Conservation (phyloP, 1,140 invertebrate species). For the Zaprionus taronus region DNA sequence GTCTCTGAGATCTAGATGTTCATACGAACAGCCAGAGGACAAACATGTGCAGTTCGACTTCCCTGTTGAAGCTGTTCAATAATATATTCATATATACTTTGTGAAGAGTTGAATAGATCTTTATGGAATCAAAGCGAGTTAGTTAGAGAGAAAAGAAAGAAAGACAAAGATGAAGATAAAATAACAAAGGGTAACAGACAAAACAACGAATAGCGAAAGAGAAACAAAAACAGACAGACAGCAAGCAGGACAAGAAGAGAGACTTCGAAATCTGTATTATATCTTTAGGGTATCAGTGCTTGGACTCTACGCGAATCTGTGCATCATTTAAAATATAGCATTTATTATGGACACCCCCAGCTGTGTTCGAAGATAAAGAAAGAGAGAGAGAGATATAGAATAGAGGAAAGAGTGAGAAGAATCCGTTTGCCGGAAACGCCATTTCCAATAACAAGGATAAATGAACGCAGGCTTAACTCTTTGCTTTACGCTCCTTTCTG, state of each 20-base stretch:
- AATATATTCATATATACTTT: too few species aligned
- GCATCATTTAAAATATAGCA: not conserved
- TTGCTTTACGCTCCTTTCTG: constrained; percentile 23
- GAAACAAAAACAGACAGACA: too few species aligned
- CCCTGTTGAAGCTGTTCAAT: too few species aligned
- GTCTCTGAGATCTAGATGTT: too few species aligned
- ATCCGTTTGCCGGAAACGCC: constrained; percentile 28
- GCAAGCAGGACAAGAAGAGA: not conserved
- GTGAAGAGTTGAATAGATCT: not conserved
- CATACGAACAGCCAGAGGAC: too few species aligned
- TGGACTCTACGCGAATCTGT: not conserved
- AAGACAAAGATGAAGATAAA: not conserved
- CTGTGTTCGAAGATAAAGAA: not conserved
- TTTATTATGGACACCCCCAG: not conserved
- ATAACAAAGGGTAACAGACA: not conserved
- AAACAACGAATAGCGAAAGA: too few species aligned
- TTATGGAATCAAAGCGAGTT: too few species aligned
- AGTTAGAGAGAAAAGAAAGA: not conserved
- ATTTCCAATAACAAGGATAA: constrained; percentile 49
- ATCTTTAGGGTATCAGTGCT: not conserved
- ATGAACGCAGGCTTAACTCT: constrained; percentile 49
- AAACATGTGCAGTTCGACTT: too few species aligned
- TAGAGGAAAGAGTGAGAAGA: not conserved
- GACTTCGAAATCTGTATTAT: not conserved
- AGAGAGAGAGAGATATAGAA: not conserved